Base-by-base conservation (phyloP, 2,113 vertebrate species). In the Motacilla tschutschensis region DNA sequence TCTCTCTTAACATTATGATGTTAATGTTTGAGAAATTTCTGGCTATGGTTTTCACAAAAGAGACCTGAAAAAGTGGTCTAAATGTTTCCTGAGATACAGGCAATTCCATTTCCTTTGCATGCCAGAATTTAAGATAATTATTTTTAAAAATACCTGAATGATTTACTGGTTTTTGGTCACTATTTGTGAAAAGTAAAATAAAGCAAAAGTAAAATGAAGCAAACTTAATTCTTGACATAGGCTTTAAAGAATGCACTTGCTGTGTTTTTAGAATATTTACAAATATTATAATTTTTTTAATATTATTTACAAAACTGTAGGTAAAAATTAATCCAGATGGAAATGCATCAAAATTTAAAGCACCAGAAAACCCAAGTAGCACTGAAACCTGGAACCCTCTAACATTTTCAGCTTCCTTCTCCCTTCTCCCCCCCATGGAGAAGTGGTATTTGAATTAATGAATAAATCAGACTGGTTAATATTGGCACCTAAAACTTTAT, bases 401-500 rank as follows among this genome's bases (percentile, higher is more conserved):
- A 59, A 38, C 8, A 35, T 79, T 65, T 91, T 65, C 21, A 47
- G 8, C 17, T 72, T 65, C 13, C 28, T 41, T 28, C 8, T 41
- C 9, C 10, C 3, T 22, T 21, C 5, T 73, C 10, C 11, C 9
- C 20, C 17, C 5, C 9, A n/a, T 6, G 10, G 11, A 1, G 5
- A 63, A 47, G 4, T 5, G 6, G 2, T 51, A 7, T 20, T 22
- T 48, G 5, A 40, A 17, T 65, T 78, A n/a, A 46, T 15, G 3
- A 43, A 15, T 46, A 51, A 73, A 54, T 79, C 41, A 55, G 24
- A 33, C 36, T 66, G 24, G 8, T 81, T 54, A 84, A 53, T 72
- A 62, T 54, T 69, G 20, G 31, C 10, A 35, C 19, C 33, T 69
- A n/a, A 46, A 48, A 47, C n/a, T 81, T 46, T 50, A 1, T 44